Base-by-base conservation (phyloP, 2,797 vertebrate genomes). In the Salarias fasciatus region DNA sequence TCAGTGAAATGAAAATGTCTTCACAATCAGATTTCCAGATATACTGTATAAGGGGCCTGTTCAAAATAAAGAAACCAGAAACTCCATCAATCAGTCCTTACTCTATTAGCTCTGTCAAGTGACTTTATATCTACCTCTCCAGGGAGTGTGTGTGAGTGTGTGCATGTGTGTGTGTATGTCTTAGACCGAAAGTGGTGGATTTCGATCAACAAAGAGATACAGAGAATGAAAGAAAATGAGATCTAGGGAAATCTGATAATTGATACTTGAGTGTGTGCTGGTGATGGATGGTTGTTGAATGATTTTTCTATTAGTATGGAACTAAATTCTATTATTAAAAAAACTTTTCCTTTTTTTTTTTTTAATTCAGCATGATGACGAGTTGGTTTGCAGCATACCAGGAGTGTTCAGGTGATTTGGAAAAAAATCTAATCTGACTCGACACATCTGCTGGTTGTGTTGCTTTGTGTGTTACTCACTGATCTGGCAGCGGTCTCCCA, bases 401-500 rank as follows among this genome's bases (percentile, higher is more conserved):
- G 53, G 43, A 57, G 59, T 33, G n/a, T n/a, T n/a, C n/a, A n/a
- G 7, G 11, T 36, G 42, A 11, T 50, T 62, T 44, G 35, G 49
- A 45, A 47, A 33, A 24, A 62, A 41, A 44, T n/a, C 6, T 8
- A 67, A 69, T 51, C 15, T 48, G 36, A 82, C 52, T 35, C 9
- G 54, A 68, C 14, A 48, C 40, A 14, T 68, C 18, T 10, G 63
- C 54, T 53, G 62, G 3, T 31, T 53, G 45, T 53, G 43, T 64
- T 45, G n/a, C n/a, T 38, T 9, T 57, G 57, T 58, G 46, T 38
- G 15, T 70, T 82, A 94, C 96, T 95, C 93, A 99, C 97, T 95
- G 91, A 96, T 97, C 91, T 98, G 97, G 90, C 98, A 99, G 80
- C 96, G 95, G 75, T 94, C 93, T 81, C 98, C 97, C 82, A 94